Evolutionary conservation across 2,113 vertebrate genomes (phyloP), one percentile per base, ranked within the genome.

Genomic region (Hippocampus barbouri): DNA sequence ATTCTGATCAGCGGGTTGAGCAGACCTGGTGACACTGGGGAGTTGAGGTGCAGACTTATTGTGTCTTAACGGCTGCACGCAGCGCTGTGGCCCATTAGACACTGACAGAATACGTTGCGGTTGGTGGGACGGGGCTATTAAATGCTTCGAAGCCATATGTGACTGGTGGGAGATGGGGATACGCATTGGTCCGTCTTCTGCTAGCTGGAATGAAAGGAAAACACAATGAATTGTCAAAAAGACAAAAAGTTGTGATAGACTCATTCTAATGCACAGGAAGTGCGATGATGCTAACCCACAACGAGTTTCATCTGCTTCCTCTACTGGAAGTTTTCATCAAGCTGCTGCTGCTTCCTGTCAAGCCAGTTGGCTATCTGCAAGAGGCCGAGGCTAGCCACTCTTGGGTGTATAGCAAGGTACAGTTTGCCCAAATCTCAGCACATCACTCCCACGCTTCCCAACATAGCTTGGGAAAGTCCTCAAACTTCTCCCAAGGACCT

Each of bases 61-160:
- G 1, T 85, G 81, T 64, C 72, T 86, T 11, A 60, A n/a, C 0
- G 89, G 89, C 18, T 91, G 83, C 57, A 90, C 93, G 43, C 92
- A 64, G 2, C 94, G 87, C 82, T 95, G 95, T 0, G 94, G 89
- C 23, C 92, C 90, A 66, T 95, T 96, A 0, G 93, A 89, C 25
- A 91, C 61, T 14, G 92, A 91, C 0, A 95, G 74, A 38, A 95
- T 85, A 0, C 91, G 90, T 27, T 93, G 93, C 0, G 93, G 94
- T 0, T 93, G 83, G 16, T 86, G 89, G 16, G 82, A 81, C 5
- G 85, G 81, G 15, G 80, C 77, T 11, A 76, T 81, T 0, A 60
- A 70, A 1, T 74, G 72, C 25, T 81, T 86, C 0, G 62, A 53
- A 0, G 25, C 70, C 27, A 57, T 78, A 66, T 92, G 93, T 0